Percentiles rank a stretch among this genome's conserved stretches.
phyloP scores from a whole-genome alignment of 2,888 invertebrate species.

The Atrina japonica region DNA sequence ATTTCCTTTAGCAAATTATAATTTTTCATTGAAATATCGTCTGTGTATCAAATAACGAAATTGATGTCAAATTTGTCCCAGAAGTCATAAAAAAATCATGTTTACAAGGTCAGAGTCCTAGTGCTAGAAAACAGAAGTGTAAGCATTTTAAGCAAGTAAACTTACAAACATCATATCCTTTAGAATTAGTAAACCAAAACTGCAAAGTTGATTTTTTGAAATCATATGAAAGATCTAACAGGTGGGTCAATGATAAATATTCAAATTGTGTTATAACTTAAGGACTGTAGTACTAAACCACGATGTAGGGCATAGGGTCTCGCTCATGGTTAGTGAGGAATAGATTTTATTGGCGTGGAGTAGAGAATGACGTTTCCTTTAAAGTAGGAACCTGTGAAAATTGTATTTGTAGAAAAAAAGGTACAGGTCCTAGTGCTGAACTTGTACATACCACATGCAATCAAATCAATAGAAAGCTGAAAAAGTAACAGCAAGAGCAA shows the following conservation, averaged over 20 bases:
- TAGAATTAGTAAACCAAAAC: too few species aligned
- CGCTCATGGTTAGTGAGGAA: neutral
- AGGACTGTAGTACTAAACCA: neutral
- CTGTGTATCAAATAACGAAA: too few species aligned
- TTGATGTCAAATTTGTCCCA: too few species aligned
- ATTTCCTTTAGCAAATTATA: conserved; percentile 33
- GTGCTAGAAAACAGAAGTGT: too few species aligned
- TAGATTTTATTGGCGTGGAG: neutral
- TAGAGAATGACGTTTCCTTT: neutral
- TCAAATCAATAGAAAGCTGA: too few species aligned
- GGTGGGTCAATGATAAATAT: conserved; percentile 13
- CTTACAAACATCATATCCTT: too few species aligned
- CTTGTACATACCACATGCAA: neutral
- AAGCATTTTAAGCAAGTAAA: neutral
- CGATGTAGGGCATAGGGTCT: neutral
- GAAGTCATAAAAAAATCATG: too few species aligned
- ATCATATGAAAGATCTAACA: too few species aligned
- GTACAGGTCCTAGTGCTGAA: neutral
- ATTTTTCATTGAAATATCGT: too few species aligned
- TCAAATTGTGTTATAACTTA: neutral
- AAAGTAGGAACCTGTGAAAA: neutral
- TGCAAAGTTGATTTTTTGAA: too few species aligned
- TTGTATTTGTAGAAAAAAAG: neutral
- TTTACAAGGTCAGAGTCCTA: too few species aligned
- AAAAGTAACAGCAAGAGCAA: neutral